A percentile compares a stretch with the other conserved stretches of the same genome.
These are phyloP conservation scores for Elaphurus davidianus DNA, from an alignment of 2,113 vertebrate genomes.

Conservation along the genomic window DNA sequence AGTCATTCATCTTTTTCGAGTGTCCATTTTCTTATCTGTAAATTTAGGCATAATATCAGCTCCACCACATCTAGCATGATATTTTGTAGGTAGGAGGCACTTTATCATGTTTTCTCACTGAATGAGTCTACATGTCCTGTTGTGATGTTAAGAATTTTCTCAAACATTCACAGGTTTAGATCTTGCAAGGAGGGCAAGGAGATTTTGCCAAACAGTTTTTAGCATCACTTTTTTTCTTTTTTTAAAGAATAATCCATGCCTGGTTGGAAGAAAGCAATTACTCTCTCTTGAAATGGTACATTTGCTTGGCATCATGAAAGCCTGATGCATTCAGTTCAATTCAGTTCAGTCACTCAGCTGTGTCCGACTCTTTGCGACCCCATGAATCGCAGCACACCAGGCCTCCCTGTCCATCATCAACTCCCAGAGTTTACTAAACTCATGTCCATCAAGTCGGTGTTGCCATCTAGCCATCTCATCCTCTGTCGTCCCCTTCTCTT, in stretches of 20 bases:
- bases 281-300: not conserved
- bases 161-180: not conserved
- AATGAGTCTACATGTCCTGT: not conserved
- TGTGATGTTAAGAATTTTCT: not conserved
- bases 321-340: not conserved
- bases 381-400: no score
- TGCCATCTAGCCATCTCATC: no score
- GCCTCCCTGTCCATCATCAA: no score
- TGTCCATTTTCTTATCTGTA: not conserved
- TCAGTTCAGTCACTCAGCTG: no score
- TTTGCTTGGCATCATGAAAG: not conserved
- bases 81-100: not conserved
- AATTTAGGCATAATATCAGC: not conserved
- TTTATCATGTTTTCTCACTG: not conserved
- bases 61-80: not conserved
- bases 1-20: not conserved
- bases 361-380: no score
- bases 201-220: not conserved
- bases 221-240: not conserved
- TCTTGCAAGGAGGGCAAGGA: not conserved
- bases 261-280: not conserved
- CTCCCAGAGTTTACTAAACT: no score
- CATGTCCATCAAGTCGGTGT: no score
- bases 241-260: not conserved
- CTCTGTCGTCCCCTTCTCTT: no score